Base-by-base conservation (phyloP, 1,140 invertebrate species). In the Coenobita brevimanus region DNA sequence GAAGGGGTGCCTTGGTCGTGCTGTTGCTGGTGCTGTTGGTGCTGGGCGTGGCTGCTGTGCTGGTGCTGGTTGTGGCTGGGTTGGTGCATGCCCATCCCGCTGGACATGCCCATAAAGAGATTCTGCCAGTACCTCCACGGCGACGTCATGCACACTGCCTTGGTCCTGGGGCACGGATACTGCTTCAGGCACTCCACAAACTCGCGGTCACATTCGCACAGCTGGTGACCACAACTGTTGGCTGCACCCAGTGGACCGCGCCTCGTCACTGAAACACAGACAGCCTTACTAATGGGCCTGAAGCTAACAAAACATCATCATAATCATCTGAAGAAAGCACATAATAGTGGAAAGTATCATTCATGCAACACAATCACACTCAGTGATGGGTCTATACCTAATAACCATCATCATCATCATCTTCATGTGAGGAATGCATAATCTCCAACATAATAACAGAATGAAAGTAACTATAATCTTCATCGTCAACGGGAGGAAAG, bases 141-240 rank as follows among this genome's bases (percentile, higher is more conserved):
- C 0, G 90, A 91, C 10, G 82, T 88, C 82, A 82, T 88, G 78
- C 91, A 91, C n/a, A 91, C 82, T 73, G 91, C 94, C 91, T 96
- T 94, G 78, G 93, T 93, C 3, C 93, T 93, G 0, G 97, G 97
- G 92, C 97, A 98, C 0, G 94, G 94, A 92, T 95, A 97, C 75
- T 94, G 92, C 73, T 94, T 93, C 1, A 98, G 93, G 91, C 97
- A 98, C 91, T 96, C 94, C 0, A 97, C 96, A 88, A 98, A 94
- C 43, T 94, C 92, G 82, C 96, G 93, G 91, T 98, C 97, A 91
- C 97, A 98, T 92, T 97, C 96, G 91, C 97, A 98, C 1, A 98
- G 93, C 30, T 95, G 94, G 38, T 95, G 94, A 0, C 96, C 95
- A 91, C 97, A 98, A 76, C 82, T 86, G 57, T 80, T 50, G 1